A percentile compares a stretch with the other conserved stretches of the same genome.
Conservation (phyloP, 2,797 vertebrate species). For the Coendou prehensilis region DNA sequence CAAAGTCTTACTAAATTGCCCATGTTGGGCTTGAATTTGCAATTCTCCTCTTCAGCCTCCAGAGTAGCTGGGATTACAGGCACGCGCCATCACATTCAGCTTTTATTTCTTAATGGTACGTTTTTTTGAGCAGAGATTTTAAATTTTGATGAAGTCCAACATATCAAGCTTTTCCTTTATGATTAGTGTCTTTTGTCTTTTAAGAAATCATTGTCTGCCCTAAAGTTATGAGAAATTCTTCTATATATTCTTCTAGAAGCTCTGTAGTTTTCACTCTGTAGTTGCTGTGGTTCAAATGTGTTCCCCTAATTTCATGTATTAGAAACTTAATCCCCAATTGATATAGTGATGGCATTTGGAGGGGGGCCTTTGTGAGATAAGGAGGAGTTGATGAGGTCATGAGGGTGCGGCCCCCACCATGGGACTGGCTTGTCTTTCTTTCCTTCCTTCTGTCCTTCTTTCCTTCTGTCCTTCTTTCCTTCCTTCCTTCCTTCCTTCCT, state of each 20-base stretch:
- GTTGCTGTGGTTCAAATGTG: background rate
- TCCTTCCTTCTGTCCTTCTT: background rate
- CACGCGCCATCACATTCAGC: too few species aligned
- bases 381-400: background rate
- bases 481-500: background rate
- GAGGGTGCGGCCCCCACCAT: too few species aligned
- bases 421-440: too few species aligned
- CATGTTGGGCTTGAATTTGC: too few species aligned
- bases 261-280: background rate
- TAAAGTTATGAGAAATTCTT: background rate
- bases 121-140: background rate
- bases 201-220: background rate
- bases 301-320: background rate
- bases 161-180: background rate
- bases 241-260: background rate
- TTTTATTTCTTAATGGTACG: too few species aligned
- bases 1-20: too few species aligned
- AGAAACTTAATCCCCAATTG: background rate
- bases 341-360: background rate
- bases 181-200: background rate
- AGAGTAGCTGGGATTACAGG: too few species aligned
- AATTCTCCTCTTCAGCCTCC: too few species aligned
- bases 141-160: background rate
- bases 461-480: background rate
- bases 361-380: too few species aligned